A percentile compares a stretch with the other conserved stretches of the same genome.
Evolutionary conservation across 2,113 vertebrate species (phyloP).

Genomic region (Sporophila hypoxantha): DNA sequence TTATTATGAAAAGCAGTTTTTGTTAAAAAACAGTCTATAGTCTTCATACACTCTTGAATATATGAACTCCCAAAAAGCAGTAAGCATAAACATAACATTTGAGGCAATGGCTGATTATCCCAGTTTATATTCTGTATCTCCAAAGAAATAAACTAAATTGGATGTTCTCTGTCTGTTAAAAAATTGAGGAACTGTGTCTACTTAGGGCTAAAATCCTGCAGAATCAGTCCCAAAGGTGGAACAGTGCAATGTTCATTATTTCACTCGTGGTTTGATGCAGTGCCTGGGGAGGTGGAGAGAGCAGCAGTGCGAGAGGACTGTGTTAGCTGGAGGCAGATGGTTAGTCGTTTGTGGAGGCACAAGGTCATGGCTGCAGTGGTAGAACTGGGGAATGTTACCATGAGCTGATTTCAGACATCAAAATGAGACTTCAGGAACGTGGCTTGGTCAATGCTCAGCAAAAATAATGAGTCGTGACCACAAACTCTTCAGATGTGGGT

Average conservation of each 20-base stretch:
- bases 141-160: not conserved
- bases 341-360: not conserved
- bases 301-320: not conserved
- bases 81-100: not conserved
- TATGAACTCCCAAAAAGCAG: not conserved
- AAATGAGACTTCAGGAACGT: not conserved
- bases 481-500: not conserved
- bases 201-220: not conserved
- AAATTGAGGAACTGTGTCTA: not conserved
- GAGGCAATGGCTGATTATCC: not conserved
- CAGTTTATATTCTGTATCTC: not conserved
- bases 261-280: fast-evolving
- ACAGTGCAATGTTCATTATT: not conserved
- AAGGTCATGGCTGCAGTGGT: not conserved
- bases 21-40: not conserved
- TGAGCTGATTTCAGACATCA: not conserved
- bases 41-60: not conserved
- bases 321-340: not conserved
- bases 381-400: not conserved
- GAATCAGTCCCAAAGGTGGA: not conserved
- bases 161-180: not conserved
- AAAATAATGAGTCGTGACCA: not conserved
- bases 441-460: not conserved
- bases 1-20: not conserved
- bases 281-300: not conserved